phyloP scores from a whole-genome alignment of 2,888 invertebrate genomes.

The Deroplatys truncata region DNA sequence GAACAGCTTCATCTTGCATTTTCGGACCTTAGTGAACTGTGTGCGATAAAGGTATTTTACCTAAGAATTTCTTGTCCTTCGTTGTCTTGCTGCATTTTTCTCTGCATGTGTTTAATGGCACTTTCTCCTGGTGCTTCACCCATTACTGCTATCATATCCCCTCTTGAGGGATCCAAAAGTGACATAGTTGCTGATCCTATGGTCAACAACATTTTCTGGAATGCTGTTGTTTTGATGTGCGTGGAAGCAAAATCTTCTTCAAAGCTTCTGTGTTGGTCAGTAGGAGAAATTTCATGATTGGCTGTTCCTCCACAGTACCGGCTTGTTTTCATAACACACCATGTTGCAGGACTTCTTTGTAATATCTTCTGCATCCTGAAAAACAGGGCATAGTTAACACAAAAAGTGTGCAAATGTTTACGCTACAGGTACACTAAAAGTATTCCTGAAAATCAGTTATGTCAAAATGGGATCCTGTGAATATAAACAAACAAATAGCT shows the following conservation, averaged over 20 bases:
- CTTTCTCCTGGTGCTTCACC: conserved; percentile 81
- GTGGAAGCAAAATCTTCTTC: conserved; percentile 58
- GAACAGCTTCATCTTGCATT: no score
- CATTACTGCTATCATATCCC: conserved; percentile 91
- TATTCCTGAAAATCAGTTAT: no score
- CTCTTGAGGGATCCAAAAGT: conserved; percentile 70
- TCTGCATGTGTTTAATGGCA: conserved; percentile 67
- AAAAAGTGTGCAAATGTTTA: no score
- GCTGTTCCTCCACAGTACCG: background rate
- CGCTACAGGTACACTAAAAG: no score
- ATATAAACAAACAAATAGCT: no score
- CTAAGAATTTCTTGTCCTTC: conserved; percentile 71
- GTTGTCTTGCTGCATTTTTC: conserved; percentile 68
- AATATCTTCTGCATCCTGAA: background rate
- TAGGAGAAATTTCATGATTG: background rate
- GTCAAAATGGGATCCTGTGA: no score
- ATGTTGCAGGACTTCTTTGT: background rate
- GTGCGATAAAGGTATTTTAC: background rate
- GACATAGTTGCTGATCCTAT: conserved; percentile 85
- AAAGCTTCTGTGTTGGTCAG: conserved; percentile 41
- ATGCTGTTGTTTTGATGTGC: conserved; percentile 59
- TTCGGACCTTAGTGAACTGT: no score
- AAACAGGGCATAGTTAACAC: background rate
- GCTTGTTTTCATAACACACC: background rate
- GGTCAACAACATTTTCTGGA: conserved; percentile 75